Conservation (phyloP, 2,113 vertebrate genomes). For the Erythrocercus mccallii region DNA sequence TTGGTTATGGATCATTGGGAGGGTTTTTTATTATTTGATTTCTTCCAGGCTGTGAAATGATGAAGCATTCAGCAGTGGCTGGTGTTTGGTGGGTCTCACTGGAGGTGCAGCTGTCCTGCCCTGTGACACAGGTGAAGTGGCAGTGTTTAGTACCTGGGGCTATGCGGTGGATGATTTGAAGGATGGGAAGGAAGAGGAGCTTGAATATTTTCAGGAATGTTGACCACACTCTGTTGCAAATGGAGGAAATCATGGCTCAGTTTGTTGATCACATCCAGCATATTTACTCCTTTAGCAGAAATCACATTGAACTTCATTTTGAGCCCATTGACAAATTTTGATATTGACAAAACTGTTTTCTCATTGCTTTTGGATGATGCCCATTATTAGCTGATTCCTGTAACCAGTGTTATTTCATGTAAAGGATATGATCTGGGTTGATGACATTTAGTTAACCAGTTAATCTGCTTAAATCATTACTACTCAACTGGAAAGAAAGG, state of each 20-base stretch:
- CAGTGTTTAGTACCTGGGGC: background rate
- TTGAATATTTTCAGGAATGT: background rate
- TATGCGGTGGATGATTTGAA: background rate
- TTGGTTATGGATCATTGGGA: background rate
- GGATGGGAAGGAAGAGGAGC: background rate
- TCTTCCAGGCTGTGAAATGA: background rate
- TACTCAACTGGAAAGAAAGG: background rate
- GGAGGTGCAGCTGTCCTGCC: background rate
- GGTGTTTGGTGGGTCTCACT: background rate
- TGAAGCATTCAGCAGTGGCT: background rate
- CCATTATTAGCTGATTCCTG: background rate
- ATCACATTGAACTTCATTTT: background rate
- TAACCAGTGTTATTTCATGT: background rate
- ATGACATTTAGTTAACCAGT: background rate
- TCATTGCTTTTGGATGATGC: background rate
- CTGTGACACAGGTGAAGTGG: background rate
- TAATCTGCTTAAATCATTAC: constrained; percentile 19
- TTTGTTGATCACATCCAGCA: background rate
- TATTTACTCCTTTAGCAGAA: background rate
- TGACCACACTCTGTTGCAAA: background rate
- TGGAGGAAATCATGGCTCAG: background rate
- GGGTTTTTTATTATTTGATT: background rate
- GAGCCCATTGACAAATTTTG: background rate
- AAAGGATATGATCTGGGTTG: background rate
- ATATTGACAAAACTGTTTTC: background rate